Base-by-base conservation (phyloP, 2,113 vertebrate species). In the Bettongia penicillata region DNA sequence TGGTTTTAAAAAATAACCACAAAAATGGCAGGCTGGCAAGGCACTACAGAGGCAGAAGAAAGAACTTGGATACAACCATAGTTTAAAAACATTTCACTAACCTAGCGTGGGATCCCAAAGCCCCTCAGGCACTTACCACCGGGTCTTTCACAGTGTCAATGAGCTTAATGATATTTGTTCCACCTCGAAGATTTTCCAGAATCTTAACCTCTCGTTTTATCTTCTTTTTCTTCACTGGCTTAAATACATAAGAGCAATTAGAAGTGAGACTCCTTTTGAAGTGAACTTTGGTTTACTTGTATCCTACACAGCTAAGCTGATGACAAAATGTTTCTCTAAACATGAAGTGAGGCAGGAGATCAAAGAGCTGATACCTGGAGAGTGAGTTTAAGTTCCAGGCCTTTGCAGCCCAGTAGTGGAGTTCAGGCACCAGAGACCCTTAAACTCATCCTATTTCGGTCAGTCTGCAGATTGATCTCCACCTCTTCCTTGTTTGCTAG, bases 171-270 rank as follows among this genome's bases (percentile, higher is more conserved):
- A 99, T 99, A 99, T 99, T 99, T 98, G 99, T 99, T 98, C 99
- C 99, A 94, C 99, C 99, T 51, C 99, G 99, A 90, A 99, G 98
- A 97, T 99, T 99, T 98, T 99, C 99, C 98, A 99, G 98, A 98
- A 99, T 99, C 98, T 99, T 99, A 98, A 99, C 99, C 98, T 99
- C 99, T 6, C 99, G 99, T 98, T 99, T 99, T 99, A 99, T 99
- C 99, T 99, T 99, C 99, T 99, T 99, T 99, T 99, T 99, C 98
- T 99, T 99, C 98, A 99, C 99, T 96, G 99, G 99, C 99, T 99
- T 98, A 96, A 99, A 98, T 99, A 99, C 97, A 98, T 95, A 98
- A 99, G 96, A 98, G 97, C 97, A 98, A 99, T 98, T 91, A 98
- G 93, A 98, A 98, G 98, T 98, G 96, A 98, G 98, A 98, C 96